Percentiles rank a stretch among this genome's conserved stretches.
Evolutionary conservation across 2,113 vertebrate species (phyloP).

Genomic region (Oceanites oceanicus): DNA sequence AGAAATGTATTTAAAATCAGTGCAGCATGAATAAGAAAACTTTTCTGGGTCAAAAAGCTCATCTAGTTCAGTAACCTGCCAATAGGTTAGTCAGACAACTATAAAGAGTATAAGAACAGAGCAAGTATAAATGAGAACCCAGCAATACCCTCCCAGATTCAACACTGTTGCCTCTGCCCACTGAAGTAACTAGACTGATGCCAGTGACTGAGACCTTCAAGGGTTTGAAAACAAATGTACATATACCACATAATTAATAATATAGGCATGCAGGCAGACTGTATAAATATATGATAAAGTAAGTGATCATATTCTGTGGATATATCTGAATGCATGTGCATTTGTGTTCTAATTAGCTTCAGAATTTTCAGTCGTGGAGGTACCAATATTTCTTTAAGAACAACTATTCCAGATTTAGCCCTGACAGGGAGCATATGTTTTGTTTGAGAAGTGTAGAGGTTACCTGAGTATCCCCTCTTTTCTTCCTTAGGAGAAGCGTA

Average conservation of each 20-base stretch:
- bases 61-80: background rate
- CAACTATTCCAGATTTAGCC: background rate
- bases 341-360: background rate
- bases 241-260: background rate
- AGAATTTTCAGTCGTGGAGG: background rate
- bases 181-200: background rate
- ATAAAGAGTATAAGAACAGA: background rate
- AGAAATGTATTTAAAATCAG: background rate
- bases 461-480: background rate
- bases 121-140: background rate
- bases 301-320: background rate
- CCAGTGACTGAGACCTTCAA: background rate
- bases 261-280: background rate
- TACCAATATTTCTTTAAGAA: background rate
- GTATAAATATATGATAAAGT: background rate
- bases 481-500: conserved; percentile 88
- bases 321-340: background rate
- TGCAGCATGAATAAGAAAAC: background rate
- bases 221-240: background rate
- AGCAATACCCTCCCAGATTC: background rate
- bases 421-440: background rate
- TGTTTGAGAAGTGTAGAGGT: background rate
- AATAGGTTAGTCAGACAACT: background rate
- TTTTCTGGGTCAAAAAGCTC: background rate
- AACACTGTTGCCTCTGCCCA: background rate